Base-by-base conservation (phyloP, 2,888 invertebrate species). In the Suillia variegata region DNA sequence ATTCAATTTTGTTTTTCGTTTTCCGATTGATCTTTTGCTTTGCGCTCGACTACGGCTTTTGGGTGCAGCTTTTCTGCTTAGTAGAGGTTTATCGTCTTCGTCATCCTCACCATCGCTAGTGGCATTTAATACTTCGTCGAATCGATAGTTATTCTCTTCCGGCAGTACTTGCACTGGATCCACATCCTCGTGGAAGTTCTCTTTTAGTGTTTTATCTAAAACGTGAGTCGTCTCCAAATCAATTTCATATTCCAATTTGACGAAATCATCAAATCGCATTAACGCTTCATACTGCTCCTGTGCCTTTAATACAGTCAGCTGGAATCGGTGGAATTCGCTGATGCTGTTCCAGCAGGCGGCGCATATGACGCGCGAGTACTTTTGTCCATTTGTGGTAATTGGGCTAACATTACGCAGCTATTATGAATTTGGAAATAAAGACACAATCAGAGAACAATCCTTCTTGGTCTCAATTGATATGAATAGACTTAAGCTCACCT, bases 71-170 rank as follows among this genome's bases (percentile, higher is more conserved):
- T n/a, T 62, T 52, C 55, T 68, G 49, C 38, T 48, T 34, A 64
- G 49, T 22, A 66, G 59, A 21, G 70, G 70, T 52, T 59, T 65
- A 49, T 68, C 64, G 57, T 71, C 67, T 49, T 67, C 66, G 13
- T 42, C 31, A 21, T 57, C 56, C 45, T 60, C 62, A 54, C 49
- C 52, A 45, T 45, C n/a, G 20, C 42, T 33, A 54, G 94, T 94
- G 59, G 94, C 94, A 20, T 93, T 93, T 83, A 94, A 93, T 83
- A 94, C 93, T 82, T 94, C 93, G 82, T 94, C 94, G 65, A 94
- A 94, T 83, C 94, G 94, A 85, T 94, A 94, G 74, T 93, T 93
- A 80, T 94, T 49, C n/a, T 31, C 51, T 22, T 24, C 8, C 17
- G 12, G 15, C 26, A 31, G 6, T n/a, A 8, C 31, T 5, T 51